Evolutionary conservation across 2,888 invertebrate species (phyloP), one percentile per base, ranked within the genome.

Genomic region (Bursaphelenchus okinawaensis): DNA sequence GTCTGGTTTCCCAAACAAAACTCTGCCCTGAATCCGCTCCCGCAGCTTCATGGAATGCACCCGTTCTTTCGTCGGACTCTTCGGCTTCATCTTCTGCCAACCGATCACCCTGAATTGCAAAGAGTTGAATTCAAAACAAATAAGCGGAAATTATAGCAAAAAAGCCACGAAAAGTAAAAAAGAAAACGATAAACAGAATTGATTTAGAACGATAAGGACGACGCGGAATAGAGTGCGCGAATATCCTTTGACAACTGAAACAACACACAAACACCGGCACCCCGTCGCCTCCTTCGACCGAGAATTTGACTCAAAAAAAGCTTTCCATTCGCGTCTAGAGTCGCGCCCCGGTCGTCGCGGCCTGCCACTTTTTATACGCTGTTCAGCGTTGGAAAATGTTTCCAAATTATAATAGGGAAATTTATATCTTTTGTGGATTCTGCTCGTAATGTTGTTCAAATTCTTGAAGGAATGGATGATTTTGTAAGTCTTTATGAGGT

Each of bases 1-100:
- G 7, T 59, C 51, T 26, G 60, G 60, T 12, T 55, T 24, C 8
- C 29, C 60, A 27, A 59, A 59, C 52, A 59, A 29, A 9, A 55
- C 24, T n/a, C 51, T 19, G 3, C 24, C 16, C 40, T 16, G 12
- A n/a, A 8, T 2, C n/a, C 60, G 60, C 12, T 27, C n/a, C 20
- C 52, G 16, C 22, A 31, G 20, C 19, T 59, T 61, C 26, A 59
- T 27, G 16, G 40, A 40, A n/a, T 16, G n/a, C 8, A n/a, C 6
- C 40, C n/a, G 12, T 40, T 40, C 40, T 40, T 40, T 40, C 12
- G 40, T 40, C 40, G 40, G 40, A 40, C 40, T 40, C 40, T 40
- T 40, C 40, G 40, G 40, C 6, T 40, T 40, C 40, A 40, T 40
- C n/a, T 40, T 40, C 40, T n/a, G n/a, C n/a, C n/a, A n/a, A n/a